Base-by-base conservation (phyloP, 2,113 vertebrate species). In the Lepidothrix coronata region DNA sequence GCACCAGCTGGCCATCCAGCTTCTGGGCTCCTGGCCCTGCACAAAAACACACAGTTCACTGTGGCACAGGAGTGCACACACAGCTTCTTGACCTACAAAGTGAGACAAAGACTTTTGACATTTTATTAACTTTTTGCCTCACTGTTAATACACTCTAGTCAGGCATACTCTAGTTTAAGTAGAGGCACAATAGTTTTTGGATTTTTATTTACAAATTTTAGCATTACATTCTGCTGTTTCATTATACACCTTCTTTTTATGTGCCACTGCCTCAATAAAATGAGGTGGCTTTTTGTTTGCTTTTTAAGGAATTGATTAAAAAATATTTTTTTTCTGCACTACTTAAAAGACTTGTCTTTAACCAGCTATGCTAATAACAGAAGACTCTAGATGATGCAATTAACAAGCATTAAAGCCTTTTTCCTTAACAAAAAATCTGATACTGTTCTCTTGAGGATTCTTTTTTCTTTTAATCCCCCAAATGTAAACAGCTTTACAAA, bases 1-100 rank as follows among this genome's bases (percentile, higher is more conserved):
- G 43, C 24, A 59, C 14, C 8, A 59, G 15, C 7, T 4, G 17
- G 14, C 24, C 31, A 12, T 22, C 22, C 12, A 1, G 67, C 25
- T 74, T 14, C 37, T 28, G 18, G 48, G 28, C 7, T 12, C 57
- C 1, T 0, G 0, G 1, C 20, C 21, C 73, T 27, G 39, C 27
- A 37, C 1, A 13, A 59, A 59, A 37, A 25, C 1, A 0, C 39
- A 31, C 31, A 28, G 30, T 30, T 62, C 41, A 31, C 30, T 6
- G 0, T 0, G 2, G 31, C 25, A 9, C 8, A 14, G 25, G 8
- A 3, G 0, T n/a, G 37, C 30, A n/a, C 0, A 8, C 11, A 1
- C 48, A 27, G 13, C 4, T 0, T 68, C 59, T 48, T 54, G 21
- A 35, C 28, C 54, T 63, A 22, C 39, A 57, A 23, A 9, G 3